Conservation (phyloP, 92 coral and sea anemone genomes). For the Parazoanthus swiftii region DNA sequence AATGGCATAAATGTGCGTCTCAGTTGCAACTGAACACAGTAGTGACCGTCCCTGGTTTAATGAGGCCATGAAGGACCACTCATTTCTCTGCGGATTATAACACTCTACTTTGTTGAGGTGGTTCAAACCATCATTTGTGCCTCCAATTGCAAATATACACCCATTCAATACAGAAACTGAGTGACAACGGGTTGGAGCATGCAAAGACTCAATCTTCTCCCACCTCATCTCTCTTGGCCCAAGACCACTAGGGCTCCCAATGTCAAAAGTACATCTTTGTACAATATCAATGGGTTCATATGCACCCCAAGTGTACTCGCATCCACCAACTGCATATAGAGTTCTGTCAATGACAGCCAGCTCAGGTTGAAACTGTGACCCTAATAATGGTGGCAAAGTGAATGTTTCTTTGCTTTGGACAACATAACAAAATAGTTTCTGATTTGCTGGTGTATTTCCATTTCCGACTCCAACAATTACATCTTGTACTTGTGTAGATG, state of each 20-base stretch:
- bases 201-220: conserved; percentile 39
- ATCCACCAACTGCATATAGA: conserved; percentile 36
- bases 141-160: conserved; percentile 40
- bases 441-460: conserved; percentile 23
- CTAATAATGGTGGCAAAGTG: conserved; percentile 10
- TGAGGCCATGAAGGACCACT: conserved; percentile 41
- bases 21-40: conserved; percentile 38
- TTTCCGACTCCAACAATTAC: conserved; percentile 36
- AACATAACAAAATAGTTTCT: conserved; percentile 40
- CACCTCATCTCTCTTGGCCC: conserved; percentile 34
- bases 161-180: conserved; percentile 31
- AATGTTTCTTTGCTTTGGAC: conserved; percentile 39
- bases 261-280: conserved; percentile 27
- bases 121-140: conserved; percentile 43
- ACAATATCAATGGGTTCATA: conserved; percentile 30
- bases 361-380: conserved; percentile 36
- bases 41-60: conserved; percentile 36
- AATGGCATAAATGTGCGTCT: conserved; percentile 40
- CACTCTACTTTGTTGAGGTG: conserved; percentile 34
- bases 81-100: conserved; percentile 25
- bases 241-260: conserved; percentile 28
- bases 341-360: conserved; percentile 19
- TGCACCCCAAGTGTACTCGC: conserved; percentile 32
- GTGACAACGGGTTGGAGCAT: conserved; percentile 37
- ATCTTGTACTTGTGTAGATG: conserved; percentile 36